These are phyloP conservation scores for Onychorhynchus coronatus DNA, from an alignment of 2,113 vertebrate species.

Conservation along the genomic window DNA sequence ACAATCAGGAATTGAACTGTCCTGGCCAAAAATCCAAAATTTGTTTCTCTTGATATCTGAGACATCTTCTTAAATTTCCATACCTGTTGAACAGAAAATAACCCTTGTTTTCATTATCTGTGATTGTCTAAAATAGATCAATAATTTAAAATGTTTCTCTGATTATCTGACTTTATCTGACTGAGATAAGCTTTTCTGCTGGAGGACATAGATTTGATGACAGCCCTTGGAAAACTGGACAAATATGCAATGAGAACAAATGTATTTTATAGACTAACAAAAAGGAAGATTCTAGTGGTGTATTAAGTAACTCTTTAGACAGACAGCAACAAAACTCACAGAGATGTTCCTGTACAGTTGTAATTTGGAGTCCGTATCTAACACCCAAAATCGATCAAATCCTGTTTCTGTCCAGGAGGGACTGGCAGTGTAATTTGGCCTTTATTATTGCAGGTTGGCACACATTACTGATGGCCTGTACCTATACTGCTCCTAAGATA, in stretches of 20 bases:
- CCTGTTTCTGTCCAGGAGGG: neutral
- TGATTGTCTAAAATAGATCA: neutral
- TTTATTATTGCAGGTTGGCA: neutral
- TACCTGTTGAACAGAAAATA: neutral
- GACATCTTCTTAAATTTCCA: neutral
- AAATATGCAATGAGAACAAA: neutral
- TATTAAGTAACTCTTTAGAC: neutral
- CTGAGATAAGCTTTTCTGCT: neutral
- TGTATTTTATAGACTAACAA: neutral
- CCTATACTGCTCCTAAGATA: neutral
- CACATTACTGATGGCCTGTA: neutral
- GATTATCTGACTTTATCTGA: neutral
- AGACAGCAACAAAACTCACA: neutral
- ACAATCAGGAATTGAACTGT: neutral
- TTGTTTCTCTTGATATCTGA: neutral
- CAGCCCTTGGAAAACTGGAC: neutral
- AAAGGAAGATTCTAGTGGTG: neutral
- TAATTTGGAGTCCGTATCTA: neutral
- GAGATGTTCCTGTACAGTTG: neutral
- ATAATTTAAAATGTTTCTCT: neutral
- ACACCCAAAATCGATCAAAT: fast-evolving
- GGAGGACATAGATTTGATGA: neutral
- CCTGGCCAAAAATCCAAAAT: fast-evolving
- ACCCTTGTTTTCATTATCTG: neutral
- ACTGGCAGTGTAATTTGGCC: neutral